phyloP scores from a whole-genome alignment of 2,797 vertebrate genomes.

The Enteromius anoplus region DNA sequence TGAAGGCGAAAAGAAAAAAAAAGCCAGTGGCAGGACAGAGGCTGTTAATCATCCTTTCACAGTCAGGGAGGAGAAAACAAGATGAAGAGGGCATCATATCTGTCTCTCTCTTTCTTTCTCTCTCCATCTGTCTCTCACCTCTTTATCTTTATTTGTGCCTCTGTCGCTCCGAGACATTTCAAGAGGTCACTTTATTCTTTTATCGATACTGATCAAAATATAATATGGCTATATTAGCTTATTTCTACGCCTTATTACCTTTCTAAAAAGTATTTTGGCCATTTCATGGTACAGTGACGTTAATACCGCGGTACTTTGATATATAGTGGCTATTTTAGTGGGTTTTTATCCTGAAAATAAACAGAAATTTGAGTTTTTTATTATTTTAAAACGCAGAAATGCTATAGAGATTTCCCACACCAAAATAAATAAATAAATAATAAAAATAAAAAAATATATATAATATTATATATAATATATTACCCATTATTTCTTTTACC shows the following conservation, averaged over 20 bases:
- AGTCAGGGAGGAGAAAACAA: slow-evolving; percentile 74
- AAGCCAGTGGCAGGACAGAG: slow-evolving; percentile 75
- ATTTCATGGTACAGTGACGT: neutral
- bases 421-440: neutral
- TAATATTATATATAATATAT: neutral
- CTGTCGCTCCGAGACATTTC: slow-evolving; percentile 31
- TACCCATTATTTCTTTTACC: neutral
- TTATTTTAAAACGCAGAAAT: neutral
- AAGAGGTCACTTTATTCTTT: slow-evolving; percentile 34
- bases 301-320: neutral
- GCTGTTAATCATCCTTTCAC: slow-evolving; percentile 79
- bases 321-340: slow-evolving; percentile 1
- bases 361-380: neutral
- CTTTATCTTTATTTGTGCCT: slow-evolving; percentile 37
- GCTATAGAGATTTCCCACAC: no score
- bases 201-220: slow-evolving; percentile 14
- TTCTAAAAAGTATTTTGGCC: neutral
- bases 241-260: neutral
- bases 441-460: neutral
- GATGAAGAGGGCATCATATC: slow-evolving; percentile 38
- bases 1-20: slow-evolving; percentile 73
- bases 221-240: neutral
- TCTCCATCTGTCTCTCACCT: neutral
- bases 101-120: slow-evolving; percentile 10
- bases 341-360: neutral